Conservation (phyloP, 2,113 vertebrate species). For the Sorex araneus region DNA sequence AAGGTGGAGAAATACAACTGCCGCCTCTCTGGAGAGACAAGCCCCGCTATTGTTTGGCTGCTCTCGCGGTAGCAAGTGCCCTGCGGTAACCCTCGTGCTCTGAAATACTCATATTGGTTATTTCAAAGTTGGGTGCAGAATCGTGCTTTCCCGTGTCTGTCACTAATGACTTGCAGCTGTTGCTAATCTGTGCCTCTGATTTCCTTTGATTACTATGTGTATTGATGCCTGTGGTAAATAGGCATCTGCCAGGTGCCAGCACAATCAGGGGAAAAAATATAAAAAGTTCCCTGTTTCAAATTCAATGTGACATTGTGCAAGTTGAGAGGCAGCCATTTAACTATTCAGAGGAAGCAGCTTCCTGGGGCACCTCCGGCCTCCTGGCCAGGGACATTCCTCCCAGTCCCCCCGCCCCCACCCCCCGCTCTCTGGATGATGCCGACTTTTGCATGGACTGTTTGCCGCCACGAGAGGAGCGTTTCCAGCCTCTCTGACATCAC, state of each 20-base stretch:
- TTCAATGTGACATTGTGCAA: slow-evolving; percentile 93
- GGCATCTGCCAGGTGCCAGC: slow-evolving; percentile 94
- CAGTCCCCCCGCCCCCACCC: neutral
- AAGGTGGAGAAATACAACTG: slow-evolving; percentile 46
- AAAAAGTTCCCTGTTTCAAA: slow-evolving; percentile 94
- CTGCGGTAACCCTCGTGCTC: slow-evolving; percentile 90
- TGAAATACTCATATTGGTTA: slow-evolving; percentile 89
- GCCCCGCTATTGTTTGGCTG: slow-evolving; percentile 89
- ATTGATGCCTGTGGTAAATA: slow-evolving; percentile 94
- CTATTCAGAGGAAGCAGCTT: slow-evolving; percentile 90
- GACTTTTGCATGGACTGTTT: slow-evolving; percentile 64
- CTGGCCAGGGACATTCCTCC: slow-evolving; percentile 85
- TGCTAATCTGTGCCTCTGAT: slow-evolving; percentile 93
- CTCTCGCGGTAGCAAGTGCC: slow-evolving; percentile 86
- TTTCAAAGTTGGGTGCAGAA: slow-evolving; percentile 91
- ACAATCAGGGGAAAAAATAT: slow-evolving; percentile 91
- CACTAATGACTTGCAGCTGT: slow-evolving; percentile 94
- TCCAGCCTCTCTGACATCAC: slow-evolving; percentile 64
- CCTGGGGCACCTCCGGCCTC: slow-evolving; percentile 87
- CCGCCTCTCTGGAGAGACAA: slow-evolving; percentile 88
- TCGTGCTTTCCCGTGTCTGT: slow-evolving; percentile 92
- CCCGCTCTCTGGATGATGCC: neutral
- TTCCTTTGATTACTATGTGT: slow-evolving; percentile 94
- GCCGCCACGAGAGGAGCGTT: slow-evolving; percentile 44
- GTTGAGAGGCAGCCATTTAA: slow-evolving; percentile 90